phyloP scores from a whole-genome alignment of 2,113 vertebrate genomes.

The Gorilla gorilla region DNA sequence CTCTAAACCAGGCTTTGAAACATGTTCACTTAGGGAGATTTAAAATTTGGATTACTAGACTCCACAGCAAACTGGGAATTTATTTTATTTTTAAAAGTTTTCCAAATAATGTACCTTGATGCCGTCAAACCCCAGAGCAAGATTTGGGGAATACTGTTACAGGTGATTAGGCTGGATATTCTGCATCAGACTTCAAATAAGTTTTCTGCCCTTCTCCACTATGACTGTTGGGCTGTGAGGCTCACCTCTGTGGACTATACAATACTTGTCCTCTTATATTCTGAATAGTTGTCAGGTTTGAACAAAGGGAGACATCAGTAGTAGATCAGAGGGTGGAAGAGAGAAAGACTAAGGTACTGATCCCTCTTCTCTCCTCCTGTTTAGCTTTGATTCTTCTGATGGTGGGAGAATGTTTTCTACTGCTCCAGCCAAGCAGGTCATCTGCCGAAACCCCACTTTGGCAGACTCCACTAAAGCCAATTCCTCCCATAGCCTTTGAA shows the following conservation, averaged over 20 bases:
- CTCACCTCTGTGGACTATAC: too few relatives aligned
- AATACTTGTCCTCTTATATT: accelerated
- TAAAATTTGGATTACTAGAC: background rate
- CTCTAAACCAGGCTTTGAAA: background rate
- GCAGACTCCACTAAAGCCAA: background rate
- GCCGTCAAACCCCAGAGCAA: background rate
- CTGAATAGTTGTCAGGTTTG: background rate
- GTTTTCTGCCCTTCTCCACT: background rate
- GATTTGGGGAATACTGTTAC: too few relatives aligned
- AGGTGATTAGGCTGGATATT: too few relatives aligned
- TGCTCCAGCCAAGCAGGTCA: background rate
- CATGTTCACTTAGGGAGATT: background rate
- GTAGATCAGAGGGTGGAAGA: too few relatives aligned
- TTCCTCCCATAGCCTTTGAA: background rate
- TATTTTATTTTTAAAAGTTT: background rate
- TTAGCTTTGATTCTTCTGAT: background rate
- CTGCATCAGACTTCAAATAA: background rate
- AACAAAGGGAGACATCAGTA: too few relatives aligned
- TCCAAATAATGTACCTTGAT: background rate
- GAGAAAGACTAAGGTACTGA: background rate
- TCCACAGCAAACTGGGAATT: background rate
- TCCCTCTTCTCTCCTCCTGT: background rate
- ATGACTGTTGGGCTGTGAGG: background rate
- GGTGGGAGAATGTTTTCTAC: background rate
- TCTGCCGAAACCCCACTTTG: background rate